A percentile compares a stretch with the other conserved stretches of the same genome.
Conservation (phyloP, 2,888 invertebrate species). For the Drosophila mayaguana region DNA sequence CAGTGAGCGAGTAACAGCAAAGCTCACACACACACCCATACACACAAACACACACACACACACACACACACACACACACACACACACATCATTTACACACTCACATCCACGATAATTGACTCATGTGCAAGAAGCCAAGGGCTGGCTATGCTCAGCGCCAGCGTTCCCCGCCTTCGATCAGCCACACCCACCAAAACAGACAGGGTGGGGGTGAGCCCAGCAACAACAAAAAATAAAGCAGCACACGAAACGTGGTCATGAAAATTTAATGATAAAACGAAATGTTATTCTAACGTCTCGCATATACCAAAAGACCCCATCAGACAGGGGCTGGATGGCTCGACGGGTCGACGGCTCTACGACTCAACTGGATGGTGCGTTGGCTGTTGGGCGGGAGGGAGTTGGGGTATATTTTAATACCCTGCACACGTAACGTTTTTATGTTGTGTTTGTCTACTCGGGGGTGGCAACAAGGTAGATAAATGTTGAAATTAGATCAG, state of each 20-base stretch:
- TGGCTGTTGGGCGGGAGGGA: background rate
- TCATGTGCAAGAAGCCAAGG: constrained; percentile 48
- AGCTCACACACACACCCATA: constrained; percentile 33
- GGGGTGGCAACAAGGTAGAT: constrained; percentile 73
- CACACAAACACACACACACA: constrained; percentile 13
- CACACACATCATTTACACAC: constrained; percentile 10
- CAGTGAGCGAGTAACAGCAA: constrained; percentile 8
- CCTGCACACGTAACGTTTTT: constrained; percentile 66
- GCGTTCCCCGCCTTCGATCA: constrained; percentile 11
- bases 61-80: constrained; percentile 29
- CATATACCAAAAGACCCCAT: constrained; percentile 45
- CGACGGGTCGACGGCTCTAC: too few species aligned
- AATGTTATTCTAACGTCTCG: constrained; percentile 72
- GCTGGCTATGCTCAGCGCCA: constrained; percentile 7
- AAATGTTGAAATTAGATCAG: constrained; percentile 76
- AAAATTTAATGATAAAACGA: constrained; percentile 84
- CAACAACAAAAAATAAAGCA: constrained; percentile 20
- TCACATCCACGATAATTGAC: constrained; percentile 71
- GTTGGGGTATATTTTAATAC: constrained; percentile 47
- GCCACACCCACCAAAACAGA: constrained; percentile 30
- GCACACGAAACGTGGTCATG: constrained; percentile 79
- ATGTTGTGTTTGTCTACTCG: constrained; percentile 45
- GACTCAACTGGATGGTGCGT: background rate
- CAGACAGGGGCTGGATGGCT: constrained; percentile 5
- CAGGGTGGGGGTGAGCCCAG: constrained; percentile 37